Base-by-base conservation (phyloP, 64 coral and sea anemone genomes). In the Exaiptasia diaphana region DNA sequence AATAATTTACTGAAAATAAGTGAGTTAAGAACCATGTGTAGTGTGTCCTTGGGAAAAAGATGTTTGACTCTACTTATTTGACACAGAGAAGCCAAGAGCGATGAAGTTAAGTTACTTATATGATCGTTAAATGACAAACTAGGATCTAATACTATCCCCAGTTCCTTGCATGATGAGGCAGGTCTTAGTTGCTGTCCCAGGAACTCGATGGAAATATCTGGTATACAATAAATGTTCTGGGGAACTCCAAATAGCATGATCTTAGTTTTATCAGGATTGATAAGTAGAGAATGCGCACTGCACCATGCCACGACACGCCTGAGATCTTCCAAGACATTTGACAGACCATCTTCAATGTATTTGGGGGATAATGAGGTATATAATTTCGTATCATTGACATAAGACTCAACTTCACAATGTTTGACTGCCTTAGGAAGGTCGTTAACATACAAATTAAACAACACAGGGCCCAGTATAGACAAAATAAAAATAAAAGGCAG, bases 181-280 rank as follows among this genome's bases (percentile, higher is more conserved):
- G 9, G 31, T 9, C 57, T 25, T 61, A 1, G 22, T n/a, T 61
- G 57, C 57, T 25, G 57, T 61, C 57, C 57, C 57, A 61, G 31
- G 31, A 29, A 61, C 57, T 25, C 5, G 31, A 61, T 25, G n/a
- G 31, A 61, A 29, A 61, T 2, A 22, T n/a, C 31, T 61, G 10
- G 57, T 29, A 61, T 3, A 61, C 21, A n/a, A 61, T 29, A n/a
- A 29, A 22, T 7, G 57, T 8, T 61, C 37, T 87, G 84, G 8
- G 84, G 73, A 25, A 71, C 61, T 0, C 84, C 73, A 24, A 87
- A 30, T 13, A 76, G 31, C 43, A 86, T 24, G 34, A 86, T 17
- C 35, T 86, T 77, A 5, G 82, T 85, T 31, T 85, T 86, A 11
- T 64, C 71, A 26, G 58, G 83, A 39, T 67, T 86, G 15, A 87